These are phyloP conservation scores for Butorides virescens DNA, from an alignment of 2,113 vertebrate species.

Conservation along the genomic window DNA sequence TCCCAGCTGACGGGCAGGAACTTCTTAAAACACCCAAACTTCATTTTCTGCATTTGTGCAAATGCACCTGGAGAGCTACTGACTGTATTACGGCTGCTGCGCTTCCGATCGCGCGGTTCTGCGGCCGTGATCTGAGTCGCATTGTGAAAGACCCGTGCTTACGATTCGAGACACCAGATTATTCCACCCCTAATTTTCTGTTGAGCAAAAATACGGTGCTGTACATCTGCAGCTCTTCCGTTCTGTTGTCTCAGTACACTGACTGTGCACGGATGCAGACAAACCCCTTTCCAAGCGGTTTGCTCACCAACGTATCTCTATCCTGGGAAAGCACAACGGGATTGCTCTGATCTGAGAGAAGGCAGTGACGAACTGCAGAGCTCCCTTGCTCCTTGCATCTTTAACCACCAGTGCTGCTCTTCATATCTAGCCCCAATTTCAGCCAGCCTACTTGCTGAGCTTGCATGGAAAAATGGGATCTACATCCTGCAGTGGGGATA, in stretches of 20 bases:
- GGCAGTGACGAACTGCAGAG: background rate
- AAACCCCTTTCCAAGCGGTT: background rate
- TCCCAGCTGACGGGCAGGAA: background rate
- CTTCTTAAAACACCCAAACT: background rate
- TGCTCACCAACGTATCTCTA: background rate
- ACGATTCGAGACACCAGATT: background rate
- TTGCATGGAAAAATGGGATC: background rate
- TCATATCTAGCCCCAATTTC: rapidly evolving
- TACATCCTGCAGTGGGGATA: background rate
- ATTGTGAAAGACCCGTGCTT: background rate
- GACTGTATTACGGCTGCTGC: rapidly evolving
- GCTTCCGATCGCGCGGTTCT: background rate
- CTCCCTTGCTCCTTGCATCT: background rate
- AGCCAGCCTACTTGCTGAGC: background rate
- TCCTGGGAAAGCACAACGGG: background rate
- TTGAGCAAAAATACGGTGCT: background rate
- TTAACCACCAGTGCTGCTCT: background rate
- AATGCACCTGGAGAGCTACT: background rate
- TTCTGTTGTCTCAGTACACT: background rate
- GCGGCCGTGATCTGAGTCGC: background rate
- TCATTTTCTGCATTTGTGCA: background rate
- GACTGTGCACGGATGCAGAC: background rate
- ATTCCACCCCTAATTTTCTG: background rate
- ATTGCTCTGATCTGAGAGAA: background rate
- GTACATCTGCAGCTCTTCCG: background rate